These are phyloP conservation scores for Melierax canorus DNA, from an alignment of 2,113 vertebrate genomes.

Conservation along the genomic window DNA sequence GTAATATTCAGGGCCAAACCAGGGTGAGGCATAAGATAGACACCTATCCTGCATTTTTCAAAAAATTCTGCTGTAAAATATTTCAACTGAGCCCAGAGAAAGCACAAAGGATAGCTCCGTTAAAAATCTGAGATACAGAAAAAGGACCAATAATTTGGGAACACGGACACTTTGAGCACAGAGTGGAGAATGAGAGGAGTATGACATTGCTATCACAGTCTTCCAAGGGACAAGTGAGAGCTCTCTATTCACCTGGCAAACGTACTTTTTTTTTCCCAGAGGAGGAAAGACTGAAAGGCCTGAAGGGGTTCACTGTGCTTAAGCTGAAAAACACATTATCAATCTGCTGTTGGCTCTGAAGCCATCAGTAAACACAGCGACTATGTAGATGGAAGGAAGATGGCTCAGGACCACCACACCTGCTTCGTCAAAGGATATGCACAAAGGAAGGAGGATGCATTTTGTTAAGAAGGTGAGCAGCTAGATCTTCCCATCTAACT, in stretches of 20 bases:
- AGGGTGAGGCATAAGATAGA: neutral
- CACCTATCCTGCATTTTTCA: neutral
- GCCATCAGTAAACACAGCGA: neutral
- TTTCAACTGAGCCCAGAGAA: neutral
- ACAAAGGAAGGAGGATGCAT: neutral
- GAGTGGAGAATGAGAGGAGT: neutral
- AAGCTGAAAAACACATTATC: neutral
- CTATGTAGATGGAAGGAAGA: neutral
- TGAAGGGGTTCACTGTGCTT: neutral
- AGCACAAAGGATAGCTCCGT: neutral
- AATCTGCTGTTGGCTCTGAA: neutral
- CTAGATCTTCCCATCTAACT: neutral
- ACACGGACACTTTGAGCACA: neutral
- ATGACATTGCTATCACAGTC: neutral
- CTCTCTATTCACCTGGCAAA: neutral
- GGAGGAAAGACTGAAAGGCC: neutral
- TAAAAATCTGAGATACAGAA: neutral
- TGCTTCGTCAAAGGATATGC: neutral
- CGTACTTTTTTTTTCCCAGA: neutral
- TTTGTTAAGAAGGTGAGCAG: neutral
- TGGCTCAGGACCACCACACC: neutral
- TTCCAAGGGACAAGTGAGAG: neutral
- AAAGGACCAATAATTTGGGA: neutral
- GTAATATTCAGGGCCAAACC: neutral
- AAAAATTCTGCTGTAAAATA: neutral